Evolutionary conservation across 2,797 vertebrate genomes (phyloP), one percentile per base, ranked within the genome.

Genomic region (Melanotaenia nigrans): DNA sequence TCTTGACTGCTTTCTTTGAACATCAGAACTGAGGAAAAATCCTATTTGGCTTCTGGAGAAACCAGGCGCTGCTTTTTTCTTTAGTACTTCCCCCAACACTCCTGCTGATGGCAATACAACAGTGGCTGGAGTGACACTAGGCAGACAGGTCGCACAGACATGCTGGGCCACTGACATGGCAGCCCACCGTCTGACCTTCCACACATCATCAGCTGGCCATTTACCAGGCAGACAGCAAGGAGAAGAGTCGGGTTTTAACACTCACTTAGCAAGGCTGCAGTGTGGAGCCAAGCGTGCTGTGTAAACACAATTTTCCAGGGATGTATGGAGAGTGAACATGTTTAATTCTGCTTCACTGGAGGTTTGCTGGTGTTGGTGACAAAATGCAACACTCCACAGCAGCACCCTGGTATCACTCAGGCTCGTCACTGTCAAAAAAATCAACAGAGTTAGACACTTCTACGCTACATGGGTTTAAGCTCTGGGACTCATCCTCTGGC

Each of bases 121-220:
- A 1, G 40, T 61, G 49, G 74, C 36, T 59, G 64, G 57, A 79
- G 42, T 76, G 75, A 75, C 75, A 75, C 51, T 70, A 42, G 40
- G 4, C 40, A 42, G 40, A 12, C 38, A 62, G 75, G 68, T 77
- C 33, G 1, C 65, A 25, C 65, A 9, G 12, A 73, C 67, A 70
- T 64, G 75, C 65, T 57, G 67, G 47, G 64, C 75, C 71, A 32
- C 60, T 70, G 73, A 71, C 61, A 73, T 30, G 56, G 72, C 40
- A 56, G 75, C 45, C 36, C 18, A 42, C 66, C 12, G 5, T 72
- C 70, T 87, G 73, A 87, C 83, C 83, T 85, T 81, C 79, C 18
- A 20, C 69, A 82, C 80, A 88, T 85, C 85, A 86, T 87, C 87
- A 80, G 80, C 87, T 82, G 81, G 81, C 84, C 78, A 85, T 89